These are phyloP conservation scores for Drosophila tanythrix DNA, from an alignment of 2,888 invertebrate genomes.

Conservation along the genomic window DNA sequence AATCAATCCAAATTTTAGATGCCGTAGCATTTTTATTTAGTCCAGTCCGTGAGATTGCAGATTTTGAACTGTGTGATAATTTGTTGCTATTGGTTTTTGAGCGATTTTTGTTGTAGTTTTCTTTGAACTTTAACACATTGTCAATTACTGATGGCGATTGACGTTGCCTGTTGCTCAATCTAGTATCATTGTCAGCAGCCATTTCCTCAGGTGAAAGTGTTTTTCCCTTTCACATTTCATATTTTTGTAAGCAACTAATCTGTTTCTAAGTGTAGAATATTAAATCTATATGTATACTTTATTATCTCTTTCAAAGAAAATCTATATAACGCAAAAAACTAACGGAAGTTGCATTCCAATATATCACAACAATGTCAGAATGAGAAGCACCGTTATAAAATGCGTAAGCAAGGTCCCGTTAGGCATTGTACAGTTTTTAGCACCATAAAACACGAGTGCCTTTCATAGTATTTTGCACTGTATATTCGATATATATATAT, in stretches of 20 bases:
- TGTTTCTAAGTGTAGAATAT: no score
- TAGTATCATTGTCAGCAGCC: background rate
- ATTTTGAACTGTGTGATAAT: background rate
- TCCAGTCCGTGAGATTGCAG: no score
- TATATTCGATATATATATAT: background rate
- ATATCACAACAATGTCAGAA: no score
- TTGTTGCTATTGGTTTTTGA: background rate
- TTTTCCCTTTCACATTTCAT: background rate
- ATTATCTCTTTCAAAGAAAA: background rate
- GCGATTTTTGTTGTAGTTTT: background rate
- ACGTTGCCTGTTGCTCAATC: background rate
- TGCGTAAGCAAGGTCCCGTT: background rate
- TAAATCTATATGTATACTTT: background rate
- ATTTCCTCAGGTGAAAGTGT: background rate
- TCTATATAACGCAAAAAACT: no score
- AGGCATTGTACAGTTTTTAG: no score
- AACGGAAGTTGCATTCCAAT: no score
- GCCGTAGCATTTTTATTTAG: no score
- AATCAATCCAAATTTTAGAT: no score
- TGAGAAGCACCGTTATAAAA: background rate
- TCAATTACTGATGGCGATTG: background rate
- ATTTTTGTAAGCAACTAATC: background rate
- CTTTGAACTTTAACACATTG: background rate
- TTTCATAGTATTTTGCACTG: background rate
- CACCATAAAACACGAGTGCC: no score